Conservation (phyloP, 2,113 vertebrate species). For the Perccottus glenii region DNA sequence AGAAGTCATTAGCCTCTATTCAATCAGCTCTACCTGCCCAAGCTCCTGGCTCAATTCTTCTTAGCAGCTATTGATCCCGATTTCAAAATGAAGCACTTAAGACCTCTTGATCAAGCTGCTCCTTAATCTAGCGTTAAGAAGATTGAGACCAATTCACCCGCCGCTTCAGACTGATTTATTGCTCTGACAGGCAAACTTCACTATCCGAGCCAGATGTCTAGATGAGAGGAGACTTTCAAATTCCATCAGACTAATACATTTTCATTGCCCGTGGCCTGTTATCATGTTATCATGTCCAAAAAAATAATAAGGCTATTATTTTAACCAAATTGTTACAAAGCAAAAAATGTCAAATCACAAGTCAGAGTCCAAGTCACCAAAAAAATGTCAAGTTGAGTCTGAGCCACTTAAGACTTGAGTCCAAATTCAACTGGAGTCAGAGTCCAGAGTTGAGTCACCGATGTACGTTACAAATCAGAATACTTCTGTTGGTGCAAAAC, state of each 20-base stretch:
- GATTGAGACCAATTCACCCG: conserved; percentile 70
- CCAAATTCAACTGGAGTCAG: too few species aligned
- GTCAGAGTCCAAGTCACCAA: too few species aligned
- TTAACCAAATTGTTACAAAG: too few species aligned
- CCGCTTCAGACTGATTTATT: conserved; percentile 55
- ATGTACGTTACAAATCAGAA: too few species aligned
- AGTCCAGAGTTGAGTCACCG: too few species aligned
- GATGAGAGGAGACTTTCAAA: conserved; percentile 15
- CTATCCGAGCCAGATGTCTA: conserved; percentile 25
- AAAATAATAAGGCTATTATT: too few species aligned
- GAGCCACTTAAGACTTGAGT: too few species aligned
- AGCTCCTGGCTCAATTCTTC: conserved; percentile 65
- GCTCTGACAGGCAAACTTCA: conserved; percentile 36
- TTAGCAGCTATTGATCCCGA: conserved; percentile 71
- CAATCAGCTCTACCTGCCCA: conserved; percentile 65
- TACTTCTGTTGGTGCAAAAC: too few species aligned
- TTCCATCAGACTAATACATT: not conserved
- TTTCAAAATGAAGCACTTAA: conserved; percentile 73
- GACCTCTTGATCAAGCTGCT: conserved; percentile 72
- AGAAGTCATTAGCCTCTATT: conserved; percentile 66
- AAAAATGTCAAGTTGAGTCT: too few species aligned
- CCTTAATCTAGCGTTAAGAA: conserved; percentile 70
- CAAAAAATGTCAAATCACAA: too few species aligned
- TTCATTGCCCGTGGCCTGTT: not conserved
- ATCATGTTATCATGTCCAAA: not conserved